A percentile compares a stretch with the other conserved stretches of the same genome.
phyloP scores from a whole-genome alignment of 2,797 vertebrate species.

The Benthosema pterotum region DNA sequence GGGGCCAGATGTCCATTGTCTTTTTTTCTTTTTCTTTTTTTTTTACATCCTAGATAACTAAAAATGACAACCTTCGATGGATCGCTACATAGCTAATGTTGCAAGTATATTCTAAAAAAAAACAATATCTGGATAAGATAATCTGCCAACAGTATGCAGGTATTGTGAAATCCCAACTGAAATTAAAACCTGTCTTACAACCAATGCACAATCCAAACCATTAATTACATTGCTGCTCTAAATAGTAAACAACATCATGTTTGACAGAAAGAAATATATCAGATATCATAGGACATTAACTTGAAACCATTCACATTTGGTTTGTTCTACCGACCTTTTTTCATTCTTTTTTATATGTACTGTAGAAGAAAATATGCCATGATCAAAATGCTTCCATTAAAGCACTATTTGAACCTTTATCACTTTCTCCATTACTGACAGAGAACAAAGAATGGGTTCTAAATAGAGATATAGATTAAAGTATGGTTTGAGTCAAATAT shows the following conservation, averaged over 20 bases:
- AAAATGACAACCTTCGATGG: constrained; percentile 57
- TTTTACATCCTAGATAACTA: constrained; percentile 49
- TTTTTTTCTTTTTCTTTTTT: neutral
- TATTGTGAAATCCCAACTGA: constrained; percentile 2
- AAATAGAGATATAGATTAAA: neutral
- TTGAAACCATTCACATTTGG: constrained; percentile 13
- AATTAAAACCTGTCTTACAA: constrained; percentile 23
- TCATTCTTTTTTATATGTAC: constrained; percentile 5
- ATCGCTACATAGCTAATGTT: constrained; percentile 70
- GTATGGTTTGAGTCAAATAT: constrained; percentile 41
- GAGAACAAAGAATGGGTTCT: constrained; percentile 3
- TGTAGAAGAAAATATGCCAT: constrained; percentile 4
- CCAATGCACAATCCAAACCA: constrained; percentile 41
- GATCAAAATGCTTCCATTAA: constrained; percentile 1
- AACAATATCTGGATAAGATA: constrained; percentile 60
- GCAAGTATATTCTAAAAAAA: constrained; percentile 67
- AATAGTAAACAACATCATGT: constrained; percentile 38
- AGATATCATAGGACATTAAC: constrained; percentile 23
- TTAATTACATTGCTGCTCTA: constrained; percentile 24
- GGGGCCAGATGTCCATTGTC: constrained; percentile 11
- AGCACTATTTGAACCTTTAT: constrained; percentile 1
- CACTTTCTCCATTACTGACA: constrained; percentile 1
- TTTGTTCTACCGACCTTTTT: constrained; percentile 2
- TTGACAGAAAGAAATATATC: constrained; percentile 16
- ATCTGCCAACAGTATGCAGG: constrained; percentile 57